A percentile compares a stretch with the other conserved stretches of the same genome.
phyloP scores from a whole-genome alignment of 2,888 invertebrate species.

The Orthosia incerta region DNA sequence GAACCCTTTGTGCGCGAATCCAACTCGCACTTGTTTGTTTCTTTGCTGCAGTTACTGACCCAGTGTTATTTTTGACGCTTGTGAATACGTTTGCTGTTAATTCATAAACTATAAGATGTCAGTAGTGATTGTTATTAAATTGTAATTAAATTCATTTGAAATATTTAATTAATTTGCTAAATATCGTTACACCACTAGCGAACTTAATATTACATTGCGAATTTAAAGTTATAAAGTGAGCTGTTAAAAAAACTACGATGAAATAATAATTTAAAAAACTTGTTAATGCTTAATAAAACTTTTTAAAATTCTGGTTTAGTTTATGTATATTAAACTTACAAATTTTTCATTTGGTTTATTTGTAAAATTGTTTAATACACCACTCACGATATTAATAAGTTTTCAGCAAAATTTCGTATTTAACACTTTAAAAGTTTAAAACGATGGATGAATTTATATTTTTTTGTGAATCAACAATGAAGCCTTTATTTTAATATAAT shows the following conservation, averaged over 20 bases:
- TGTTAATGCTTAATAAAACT: background rate
- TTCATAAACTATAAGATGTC: no score
- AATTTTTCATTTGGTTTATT: conserved; percentile 18
- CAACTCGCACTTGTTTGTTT: no score
- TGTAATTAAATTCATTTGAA: background rate
- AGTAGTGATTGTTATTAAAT: background rate
- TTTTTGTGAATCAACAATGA: background rate
- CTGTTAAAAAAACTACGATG: background rate
- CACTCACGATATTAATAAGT: background rate
- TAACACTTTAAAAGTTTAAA: background rate
- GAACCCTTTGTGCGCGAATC: no score
- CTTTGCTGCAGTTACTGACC: no score
- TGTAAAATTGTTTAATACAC: conserved; percentile 5
- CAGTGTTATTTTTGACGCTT: no score
- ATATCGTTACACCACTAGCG: background rate
- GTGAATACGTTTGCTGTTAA: no score
- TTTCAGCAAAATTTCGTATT: background rate
- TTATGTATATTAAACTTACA: background rate
- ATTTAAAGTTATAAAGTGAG: background rate
- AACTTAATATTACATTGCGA: background rate
- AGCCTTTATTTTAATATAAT: background rate
- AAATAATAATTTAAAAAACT: background rate
- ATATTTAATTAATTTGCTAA: background rate
- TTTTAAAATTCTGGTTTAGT: conserved; percentile 7
- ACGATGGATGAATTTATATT: background rate